Percentiles rank a stretch among this genome's conserved stretches.
Evolutionary conservation across 2,888 invertebrate species (phyloP).

Genomic region (Trichopoda pennipes): DNA sequence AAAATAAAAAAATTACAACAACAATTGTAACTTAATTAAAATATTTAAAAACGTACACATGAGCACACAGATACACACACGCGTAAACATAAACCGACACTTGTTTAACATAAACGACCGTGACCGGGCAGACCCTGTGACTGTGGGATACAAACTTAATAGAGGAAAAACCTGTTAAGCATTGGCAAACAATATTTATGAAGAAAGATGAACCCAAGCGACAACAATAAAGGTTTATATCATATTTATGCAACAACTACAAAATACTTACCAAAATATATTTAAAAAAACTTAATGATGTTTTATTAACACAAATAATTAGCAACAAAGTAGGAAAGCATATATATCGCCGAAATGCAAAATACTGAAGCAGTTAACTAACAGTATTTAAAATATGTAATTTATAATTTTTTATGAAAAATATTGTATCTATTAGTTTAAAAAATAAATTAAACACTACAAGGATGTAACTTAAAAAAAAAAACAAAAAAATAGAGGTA

Average conservation of each 20-base stretch:
- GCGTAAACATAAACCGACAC: background rate
- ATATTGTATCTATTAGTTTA: no score
- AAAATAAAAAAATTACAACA: constrained; percentile 13
- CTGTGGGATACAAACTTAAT: constrained; percentile 26
- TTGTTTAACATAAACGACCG: constrained; percentile 38
- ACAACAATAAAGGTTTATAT: background rate
- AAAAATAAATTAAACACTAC: no score
- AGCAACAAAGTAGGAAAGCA: no score
- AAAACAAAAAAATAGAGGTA: no score
- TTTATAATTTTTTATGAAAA: no score
- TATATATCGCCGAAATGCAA: no score
- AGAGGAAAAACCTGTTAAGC: constrained; percentile 3
- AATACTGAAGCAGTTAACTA: no score
- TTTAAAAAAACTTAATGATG: background rate
- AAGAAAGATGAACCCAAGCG: constrained; percentile 12
- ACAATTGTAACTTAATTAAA: constrained; percentile 49
- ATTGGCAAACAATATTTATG: background rate
- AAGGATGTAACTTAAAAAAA: no score
- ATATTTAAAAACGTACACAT: constrained; percentile 20
- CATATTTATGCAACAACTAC: constrained; percentile 17
- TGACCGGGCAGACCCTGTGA: constrained; percentile 44
- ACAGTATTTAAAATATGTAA: no score
- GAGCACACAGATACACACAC: background rate
- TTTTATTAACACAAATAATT: background rate
- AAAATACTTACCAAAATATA: background rate